Conservation (phyloP, 2,888 invertebrate genomes). For the Lomographa bimaculata region DNA sequence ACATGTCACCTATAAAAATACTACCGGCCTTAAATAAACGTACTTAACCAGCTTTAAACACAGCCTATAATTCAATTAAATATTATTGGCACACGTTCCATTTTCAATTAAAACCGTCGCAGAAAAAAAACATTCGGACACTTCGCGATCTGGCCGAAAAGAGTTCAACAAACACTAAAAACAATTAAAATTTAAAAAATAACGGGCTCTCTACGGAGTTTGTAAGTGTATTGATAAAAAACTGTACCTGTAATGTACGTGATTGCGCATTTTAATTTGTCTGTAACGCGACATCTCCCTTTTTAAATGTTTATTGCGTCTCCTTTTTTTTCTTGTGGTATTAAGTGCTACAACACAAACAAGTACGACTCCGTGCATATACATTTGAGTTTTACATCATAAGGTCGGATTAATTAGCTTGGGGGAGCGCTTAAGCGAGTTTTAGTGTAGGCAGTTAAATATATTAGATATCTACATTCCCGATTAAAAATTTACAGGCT, state of each 20-base stretch:
- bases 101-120: constrained; percentile 36
- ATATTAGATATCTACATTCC: too few relatives aligned
- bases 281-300: constrained; percentile 67
- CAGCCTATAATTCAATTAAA: constrained; percentile 26
- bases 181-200: constrained; percentile 48
- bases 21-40: too few relatives aligned
- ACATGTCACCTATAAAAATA: too few relatives aligned
- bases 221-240: constrained; percentile 72
- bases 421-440: constrained; percentile 27
- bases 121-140: constrained; percentile 32
- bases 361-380: constrained; percentile 51
- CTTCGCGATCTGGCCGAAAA: constrained; percentile 31
- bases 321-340: constrained; percentile 52
- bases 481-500: too few relatives aligned
- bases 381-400: constrained; percentile 49
- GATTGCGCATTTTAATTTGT: constrained; percentile 79
- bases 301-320: constrained; percentile 66
- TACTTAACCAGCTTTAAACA: too few relatives aligned
- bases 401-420: constrained; percentile 14
- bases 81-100: constrained; percentile 27
- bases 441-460: too few relatives aligned
- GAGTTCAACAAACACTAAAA: constrained; percentile 43
- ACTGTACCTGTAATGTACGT: constrained; percentile 71
- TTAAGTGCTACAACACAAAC: constrained; percentile 46
- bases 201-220: constrained; percentile 51